These are phyloP conservation scores for Carposina sasakii DNA, from an alignment of 1,140 invertebrate genomes.

Conservation along the genomic window DNA sequence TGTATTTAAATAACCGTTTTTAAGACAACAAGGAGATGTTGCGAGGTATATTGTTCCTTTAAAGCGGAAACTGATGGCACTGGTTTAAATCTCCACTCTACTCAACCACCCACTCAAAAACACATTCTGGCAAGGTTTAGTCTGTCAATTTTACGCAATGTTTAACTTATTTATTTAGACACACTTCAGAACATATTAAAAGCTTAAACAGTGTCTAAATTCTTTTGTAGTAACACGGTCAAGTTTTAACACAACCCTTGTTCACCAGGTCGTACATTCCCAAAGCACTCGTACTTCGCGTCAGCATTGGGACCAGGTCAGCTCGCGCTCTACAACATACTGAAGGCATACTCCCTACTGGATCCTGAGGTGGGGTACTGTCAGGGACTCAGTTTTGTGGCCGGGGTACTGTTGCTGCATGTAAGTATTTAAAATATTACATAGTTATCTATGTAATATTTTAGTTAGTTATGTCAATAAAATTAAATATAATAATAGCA, in stretches of 20 bases:
- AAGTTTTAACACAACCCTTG: neutral
- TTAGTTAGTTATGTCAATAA: no score
- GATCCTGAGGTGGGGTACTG: slow-evolving; percentile 97
- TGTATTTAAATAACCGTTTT: no score
- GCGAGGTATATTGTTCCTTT: no score
- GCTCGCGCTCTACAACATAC: slow-evolving; percentile 92
- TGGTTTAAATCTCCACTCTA: no score
- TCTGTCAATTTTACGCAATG: neutral
- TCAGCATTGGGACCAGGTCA: slow-evolving; percentile 91
- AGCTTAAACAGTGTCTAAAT: no score
- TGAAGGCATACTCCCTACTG: slow-evolving; percentile 96
- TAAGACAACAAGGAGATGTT: no score
- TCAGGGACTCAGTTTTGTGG: slow-evolving; percentile 96
- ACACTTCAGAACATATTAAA: neutral
- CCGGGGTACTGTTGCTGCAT: slow-evolving; percentile 93
- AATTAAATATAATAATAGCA: no score
- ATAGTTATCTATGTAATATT: no score
- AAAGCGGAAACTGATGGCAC: no score
- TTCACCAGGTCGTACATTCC: slow-evolving; percentile 89
- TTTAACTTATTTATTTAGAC: neutral
- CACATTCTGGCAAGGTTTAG: neutral
- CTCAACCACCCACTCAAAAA: neutral
- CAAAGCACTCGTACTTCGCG: slow-evolving; percentile 93
- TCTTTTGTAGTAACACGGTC: no score
- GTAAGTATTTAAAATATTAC: no score